Evolutionary conservation across 2,797 vertebrate genomes (phyloP).

Genomic region (Lates japonicus): DNA sequence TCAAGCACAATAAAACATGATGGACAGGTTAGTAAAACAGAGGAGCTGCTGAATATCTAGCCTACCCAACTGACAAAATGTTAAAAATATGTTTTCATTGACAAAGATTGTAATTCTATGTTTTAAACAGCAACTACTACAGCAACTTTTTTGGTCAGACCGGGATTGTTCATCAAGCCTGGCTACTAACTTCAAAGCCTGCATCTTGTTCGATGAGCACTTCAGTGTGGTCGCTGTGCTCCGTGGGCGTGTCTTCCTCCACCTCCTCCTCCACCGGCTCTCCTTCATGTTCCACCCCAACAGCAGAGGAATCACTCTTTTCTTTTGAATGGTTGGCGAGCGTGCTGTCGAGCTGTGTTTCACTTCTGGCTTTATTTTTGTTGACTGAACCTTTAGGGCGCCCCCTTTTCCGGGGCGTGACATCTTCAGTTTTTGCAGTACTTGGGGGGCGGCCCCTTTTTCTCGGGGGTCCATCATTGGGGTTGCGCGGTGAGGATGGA

Average conservation of each 20-base stretch:
- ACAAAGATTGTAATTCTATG: constrained; percentile 56
- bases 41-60: constrained; percentile 57
- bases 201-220: constrained; percentile 32
- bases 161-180: constrained; percentile 55
- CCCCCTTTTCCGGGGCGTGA: constrained; percentile 71
- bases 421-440: constrained; percentile 30
- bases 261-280: constrained; percentile 3
- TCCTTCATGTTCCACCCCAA: neutral
- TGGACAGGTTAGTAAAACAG: constrained; percentile 60
- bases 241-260: neutral
- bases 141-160: constrained; percentile 54
- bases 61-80: constrained; percentile 58
- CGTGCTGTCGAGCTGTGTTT: neutral
- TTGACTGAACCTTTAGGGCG: constrained; percentile 78
- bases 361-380: constrained; percentile 51
- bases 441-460: constrained; percentile 73
- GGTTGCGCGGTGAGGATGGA: neutral
- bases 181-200: constrained; percentile 38
- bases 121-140: constrained; percentile 63
- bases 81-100: constrained; percentile 64
- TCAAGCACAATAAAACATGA: constrained; percentile 49
- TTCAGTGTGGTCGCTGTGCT: neutral
- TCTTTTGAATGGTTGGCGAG: constrained; percentile 56
- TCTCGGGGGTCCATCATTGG: constrained; percentile 36
- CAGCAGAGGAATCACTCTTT: neutral